These are phyloP conservation scores for Parasteatoda tepidariorum DNA, from an alignment of 1,140 invertebrate species.

Conservation along the genomic window DNA sequence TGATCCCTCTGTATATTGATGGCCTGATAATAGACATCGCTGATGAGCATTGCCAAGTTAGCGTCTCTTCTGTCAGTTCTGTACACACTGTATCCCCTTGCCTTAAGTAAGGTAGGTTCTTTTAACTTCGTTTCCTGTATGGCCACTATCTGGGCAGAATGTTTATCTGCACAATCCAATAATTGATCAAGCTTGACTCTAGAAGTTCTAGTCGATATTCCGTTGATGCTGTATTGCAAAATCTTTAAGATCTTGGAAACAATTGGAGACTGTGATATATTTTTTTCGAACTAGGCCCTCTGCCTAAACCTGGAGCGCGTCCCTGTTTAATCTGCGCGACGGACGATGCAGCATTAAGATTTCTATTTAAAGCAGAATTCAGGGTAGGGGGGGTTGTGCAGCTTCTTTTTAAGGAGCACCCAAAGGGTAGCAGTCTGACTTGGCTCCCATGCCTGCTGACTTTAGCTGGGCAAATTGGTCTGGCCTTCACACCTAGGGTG, in stretches of 20 bases:
- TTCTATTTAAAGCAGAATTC: no score
- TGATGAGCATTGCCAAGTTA: conserved; percentile 12
- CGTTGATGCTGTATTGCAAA: background rate
- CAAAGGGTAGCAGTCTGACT: no score
- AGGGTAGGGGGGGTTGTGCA: no score
- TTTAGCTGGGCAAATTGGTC: no score
- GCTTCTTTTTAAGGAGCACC: no score
- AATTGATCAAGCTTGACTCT: background rate
- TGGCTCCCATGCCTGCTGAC: no score
- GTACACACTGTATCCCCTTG: conserved; percentile 9
- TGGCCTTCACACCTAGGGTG: no score
- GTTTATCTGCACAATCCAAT: conserved; percentile 4
- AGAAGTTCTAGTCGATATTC: background rate
- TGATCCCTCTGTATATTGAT: conserved; percentile 5
- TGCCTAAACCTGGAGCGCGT: no score
- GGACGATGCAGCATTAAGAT: no score
- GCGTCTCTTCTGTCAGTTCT: conserved; percentile 16
- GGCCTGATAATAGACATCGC: background rate
- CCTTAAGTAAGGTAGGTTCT: conserved; percentile 10
- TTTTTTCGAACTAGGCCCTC: no score
- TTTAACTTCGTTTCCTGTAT: background rate
- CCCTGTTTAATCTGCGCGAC: no score
- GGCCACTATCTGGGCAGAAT: background rate
- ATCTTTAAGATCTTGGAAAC: background rate
- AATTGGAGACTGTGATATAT: background rate